Percentiles rank a stretch among this genome's conserved stretches.
These are phyloP conservation scores for Coelinius sp. DNA, from an alignment of 2,888 invertebrate species.

Conservation along the genomic window DNA sequence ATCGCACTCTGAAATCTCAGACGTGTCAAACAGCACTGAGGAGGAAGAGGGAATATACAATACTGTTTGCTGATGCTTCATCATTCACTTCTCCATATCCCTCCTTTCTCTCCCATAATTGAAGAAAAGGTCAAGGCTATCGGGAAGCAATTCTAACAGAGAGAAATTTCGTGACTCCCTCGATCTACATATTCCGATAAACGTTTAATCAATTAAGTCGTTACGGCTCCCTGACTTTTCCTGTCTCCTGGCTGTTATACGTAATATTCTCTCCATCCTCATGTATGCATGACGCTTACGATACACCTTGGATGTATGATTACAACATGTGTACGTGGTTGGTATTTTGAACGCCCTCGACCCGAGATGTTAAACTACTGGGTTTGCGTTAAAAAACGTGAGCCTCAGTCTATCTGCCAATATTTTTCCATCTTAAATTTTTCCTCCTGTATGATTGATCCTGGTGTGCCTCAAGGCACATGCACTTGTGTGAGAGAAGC, in stretches of 20 bases:
- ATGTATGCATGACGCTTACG: conserved; percentile 57
- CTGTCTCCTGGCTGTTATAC: conserved; percentile 37
- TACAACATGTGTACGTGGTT: conserved; percentile 51
- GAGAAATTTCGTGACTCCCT: neutral
- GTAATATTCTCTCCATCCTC: neutral
- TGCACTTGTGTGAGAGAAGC: conserved; percentile 21
- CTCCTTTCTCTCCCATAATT: neutral
- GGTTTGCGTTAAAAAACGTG: conserved; percentile 56
- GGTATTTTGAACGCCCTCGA: conserved; percentile 42
- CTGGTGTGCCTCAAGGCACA: conserved; percentile 21
- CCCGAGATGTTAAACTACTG: conserved; percentile 33
- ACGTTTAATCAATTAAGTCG: conserved; percentile 61
- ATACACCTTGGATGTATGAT: conserved; percentile 58
- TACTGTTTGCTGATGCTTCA: conserved; percentile 65
- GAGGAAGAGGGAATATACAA: conserved; percentile 70
- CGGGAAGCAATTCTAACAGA: neutral
- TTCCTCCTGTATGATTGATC: conserved; percentile 30
- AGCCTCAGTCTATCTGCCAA: neutral
- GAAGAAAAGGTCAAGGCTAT: conserved; percentile 20
- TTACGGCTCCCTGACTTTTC: conserved; percentile 53
- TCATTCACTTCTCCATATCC: neutral
- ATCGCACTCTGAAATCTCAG: conserved; percentile 64
- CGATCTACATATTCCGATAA: conserved; percentile 28
- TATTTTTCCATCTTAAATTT: conserved; percentile 25
- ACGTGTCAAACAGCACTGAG: conserved; percentile 61